phyloP scores from a whole-genome alignment of 2,888 invertebrate genomes.

The Elaeidobius kamerunicus region DNA sequence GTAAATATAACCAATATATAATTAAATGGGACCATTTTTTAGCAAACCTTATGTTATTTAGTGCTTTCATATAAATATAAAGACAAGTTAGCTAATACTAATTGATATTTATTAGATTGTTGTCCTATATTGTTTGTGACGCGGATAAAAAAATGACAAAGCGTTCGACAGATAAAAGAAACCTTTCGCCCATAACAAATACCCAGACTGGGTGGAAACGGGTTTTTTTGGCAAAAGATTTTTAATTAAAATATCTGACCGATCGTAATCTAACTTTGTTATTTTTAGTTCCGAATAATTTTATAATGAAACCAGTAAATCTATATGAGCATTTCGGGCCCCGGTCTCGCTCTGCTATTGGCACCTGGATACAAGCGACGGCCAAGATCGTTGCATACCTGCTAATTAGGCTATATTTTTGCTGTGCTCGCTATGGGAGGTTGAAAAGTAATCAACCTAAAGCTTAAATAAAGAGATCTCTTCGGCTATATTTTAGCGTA shows the following conservation, averaged over 20 bases:
- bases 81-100: no score
- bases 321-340: slow-evolving; percentile 32
- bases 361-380: slow-evolving; percentile 32
- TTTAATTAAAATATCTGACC: slow-evolving; percentile 50
- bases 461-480: slow-evolving; percentile 26
- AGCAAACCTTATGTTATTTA: no score
- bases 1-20: neutral
- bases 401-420: slow-evolving; percentile 39
- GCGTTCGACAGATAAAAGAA: no score
- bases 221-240: slow-evolving; percentile 38
- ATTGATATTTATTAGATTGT: no score
- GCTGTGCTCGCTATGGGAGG: slow-evolving; percentile 32
- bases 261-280: slow-evolving; percentile 44
- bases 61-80: no score
- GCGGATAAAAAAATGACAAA: no score
- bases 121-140: no score
- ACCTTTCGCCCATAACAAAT: slow-evolving; percentile 11
- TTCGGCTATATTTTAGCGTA: slow-evolving; percentile 25
- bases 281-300: slow-evolving; percentile 39
- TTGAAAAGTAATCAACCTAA: slow-evolving; percentile 30
- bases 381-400: slow-evolving; percentile 35
- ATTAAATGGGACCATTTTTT: neutral
- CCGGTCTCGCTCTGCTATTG: slow-evolving; percentile 21
- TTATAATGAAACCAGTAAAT: slow-evolving; percentile 42
- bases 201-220: slow-evolving; percentile 17